These are phyloP conservation scores for Bactericera cockerelli DNA, from an alignment of 1,140 invertebrate genomes.

Conservation along the genomic window DNA sequence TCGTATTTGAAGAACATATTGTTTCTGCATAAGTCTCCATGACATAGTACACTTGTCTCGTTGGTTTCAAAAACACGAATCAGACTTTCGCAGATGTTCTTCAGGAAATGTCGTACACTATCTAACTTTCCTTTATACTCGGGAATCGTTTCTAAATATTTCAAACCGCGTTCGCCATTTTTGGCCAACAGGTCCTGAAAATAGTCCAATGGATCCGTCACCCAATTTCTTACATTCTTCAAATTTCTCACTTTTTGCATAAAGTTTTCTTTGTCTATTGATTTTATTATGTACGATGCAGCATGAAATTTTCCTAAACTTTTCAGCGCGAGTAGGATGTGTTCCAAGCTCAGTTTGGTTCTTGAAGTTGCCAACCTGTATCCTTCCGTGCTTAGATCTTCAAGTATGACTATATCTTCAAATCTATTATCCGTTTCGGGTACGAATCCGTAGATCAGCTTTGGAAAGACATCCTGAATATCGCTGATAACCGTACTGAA, in stretches of 20 bases:
- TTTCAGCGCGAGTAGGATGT: constrained; percentile 1
- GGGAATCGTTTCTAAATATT: not conserved
- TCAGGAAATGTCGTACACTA: not conserved
- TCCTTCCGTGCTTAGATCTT: not conserved
- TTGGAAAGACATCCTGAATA: constrained; percentile 14
- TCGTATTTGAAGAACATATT: constrained; percentile 35
- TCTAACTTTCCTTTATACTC: not conserved
- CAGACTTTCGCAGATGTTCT: not conserved
- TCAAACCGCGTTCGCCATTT: not conserved
- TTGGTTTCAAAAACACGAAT: constrained; percentile 10
- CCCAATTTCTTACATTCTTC: not conserved
- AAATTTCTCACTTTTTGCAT: not conserved
- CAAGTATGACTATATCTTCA: constrained; percentile 11
- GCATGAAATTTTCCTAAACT: constrained; percentile 13
- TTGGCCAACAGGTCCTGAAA: not conserved
- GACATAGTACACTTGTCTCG: constrained; percentile 26
- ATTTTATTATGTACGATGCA: constrained; percentile 1
- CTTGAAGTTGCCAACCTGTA: not conserved
- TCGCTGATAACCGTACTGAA: not conserved
- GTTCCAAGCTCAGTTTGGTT: not conserved
- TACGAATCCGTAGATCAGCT: constrained; percentile 10
- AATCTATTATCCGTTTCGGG: not conserved
- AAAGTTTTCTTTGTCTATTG: not conserved
- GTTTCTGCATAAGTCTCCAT: constrained; percentile 38
- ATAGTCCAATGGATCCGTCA: not conserved